Base-by-base conservation (phyloP, 2,113 vertebrate species). In the Pteronura brasiliensis region DNA sequence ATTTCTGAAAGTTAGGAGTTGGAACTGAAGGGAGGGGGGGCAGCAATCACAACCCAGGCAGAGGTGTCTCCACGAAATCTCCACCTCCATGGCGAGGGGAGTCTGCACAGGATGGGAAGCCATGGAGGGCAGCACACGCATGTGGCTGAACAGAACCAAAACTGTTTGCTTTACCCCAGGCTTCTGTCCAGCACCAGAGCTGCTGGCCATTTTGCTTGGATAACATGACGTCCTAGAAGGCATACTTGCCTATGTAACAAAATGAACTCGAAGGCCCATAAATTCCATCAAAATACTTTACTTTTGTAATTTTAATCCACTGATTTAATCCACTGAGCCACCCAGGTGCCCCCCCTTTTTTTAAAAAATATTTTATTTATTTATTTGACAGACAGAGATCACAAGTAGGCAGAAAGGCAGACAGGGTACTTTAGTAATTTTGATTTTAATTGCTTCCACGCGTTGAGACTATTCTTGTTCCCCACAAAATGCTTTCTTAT, bases 81-180 rank as follows among this genome's bases (percentile, higher is more conserved):
- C 31, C 31, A 21, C 4, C 31, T 67, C 18, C 14, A 23, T 1
- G 52, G 13, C 0, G 0, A 65, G 8, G 25, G 72, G 23, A 10
- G 5, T 49, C 8, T 21, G 7, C 23, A n/a, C n/a, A 31, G 83
- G 42, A 44, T 7, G 10, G 2, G 11, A 83, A 88, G 25, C 1
- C 0, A 23, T 7, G 4, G n/a, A 42, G 7, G 29, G 59, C 3
- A 29, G 34, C 6, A 23, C 31, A 10, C 0, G 1, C 25, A 11
- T 29, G 55, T 49, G 6, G 5, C 2, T 21, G 47, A 77, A 11
- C 7, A 14, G 17, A 44, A 18, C 7, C 14, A 3, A 63, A 27
- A n/a, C n/a, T 76, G 69, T 14, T 42, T 69, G 80, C 25, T 36
- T 36, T 21, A 63, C 23, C 1, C 18, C 5, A 71, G 47, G 29